Evolutionary conservation across 2,797 vertebrate genomes (phyloP).

Genomic region (Scyliorhinus canicula): DNA sequence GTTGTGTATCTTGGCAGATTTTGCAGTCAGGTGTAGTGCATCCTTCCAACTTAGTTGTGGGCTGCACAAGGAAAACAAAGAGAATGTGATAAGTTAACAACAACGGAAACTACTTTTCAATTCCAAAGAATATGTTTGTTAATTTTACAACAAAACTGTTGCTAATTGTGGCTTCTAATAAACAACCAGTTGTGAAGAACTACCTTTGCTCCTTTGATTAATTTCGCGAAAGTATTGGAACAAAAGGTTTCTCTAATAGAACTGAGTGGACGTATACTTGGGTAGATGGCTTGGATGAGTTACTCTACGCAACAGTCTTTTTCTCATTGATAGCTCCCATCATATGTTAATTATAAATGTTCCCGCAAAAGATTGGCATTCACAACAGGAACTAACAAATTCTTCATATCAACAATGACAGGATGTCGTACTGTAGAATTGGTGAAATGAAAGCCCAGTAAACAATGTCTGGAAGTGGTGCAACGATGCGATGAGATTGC

Average conservation of each 20-base stretch:
- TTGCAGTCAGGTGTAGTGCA: slow-evolving; percentile 65
- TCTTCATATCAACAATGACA: background rate
- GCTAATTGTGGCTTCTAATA: background rate
- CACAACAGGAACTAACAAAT: background rate
- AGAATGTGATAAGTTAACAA: background rate
- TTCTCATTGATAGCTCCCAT: background rate
- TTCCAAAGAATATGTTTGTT: background rate
- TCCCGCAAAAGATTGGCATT: background rate
- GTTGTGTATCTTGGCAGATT: slow-evolving; percentile 63
- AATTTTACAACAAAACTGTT: background rate
- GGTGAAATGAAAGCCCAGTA: background rate
- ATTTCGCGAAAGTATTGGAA: background rate
- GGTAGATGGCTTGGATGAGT: background rate
- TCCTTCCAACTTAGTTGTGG: slow-evolving; percentile 66
- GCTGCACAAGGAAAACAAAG: slow-evolving; percentile 50
- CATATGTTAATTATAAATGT: background rate
- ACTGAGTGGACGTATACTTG: background rate
- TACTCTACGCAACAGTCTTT: background rate
- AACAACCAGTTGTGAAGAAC: background rate
- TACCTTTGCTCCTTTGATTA: background rate
- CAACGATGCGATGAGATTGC: background rate
- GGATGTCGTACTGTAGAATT: background rate
- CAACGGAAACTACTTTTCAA: background rate
- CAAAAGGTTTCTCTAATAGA: background rate
- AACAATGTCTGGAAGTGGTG: background rate